A percentile compares a stretch with the other conserved stretches of the same genome.
Evolutionary conservation across 2,888 invertebrate genomes (phyloP).

Genomic region (Xestia sexstrigata): DNA sequence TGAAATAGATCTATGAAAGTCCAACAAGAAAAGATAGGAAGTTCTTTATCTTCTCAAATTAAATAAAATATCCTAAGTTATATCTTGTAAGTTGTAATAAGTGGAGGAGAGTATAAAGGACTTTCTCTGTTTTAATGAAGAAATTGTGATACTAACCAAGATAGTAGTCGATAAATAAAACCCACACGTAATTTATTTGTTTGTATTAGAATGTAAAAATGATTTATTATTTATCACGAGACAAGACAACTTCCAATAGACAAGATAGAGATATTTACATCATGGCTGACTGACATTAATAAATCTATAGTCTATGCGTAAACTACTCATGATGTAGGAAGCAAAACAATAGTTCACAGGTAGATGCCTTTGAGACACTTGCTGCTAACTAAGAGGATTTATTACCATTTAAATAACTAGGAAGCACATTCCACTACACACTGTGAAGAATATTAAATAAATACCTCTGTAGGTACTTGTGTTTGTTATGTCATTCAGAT

Average conservation of each 20-base stretch:
- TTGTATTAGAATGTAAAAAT: neutral
- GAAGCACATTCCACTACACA: constrained; percentile 55
- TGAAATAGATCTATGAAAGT: neutral
- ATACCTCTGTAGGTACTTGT: constrained; percentile 14
- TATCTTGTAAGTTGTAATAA: neutral
- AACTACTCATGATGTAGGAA: constrained; percentile 61
- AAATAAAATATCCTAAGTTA: neutral
- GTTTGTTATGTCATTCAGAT: constrained; percentile 44
- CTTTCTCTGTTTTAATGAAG: neutral
- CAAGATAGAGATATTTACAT: constrained; percentile 14
- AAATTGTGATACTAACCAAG: neutral
- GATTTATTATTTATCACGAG: neutral
- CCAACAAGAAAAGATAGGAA: neutral
- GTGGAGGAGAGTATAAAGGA: neutral
- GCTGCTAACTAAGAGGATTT: constrained; percentile 51
- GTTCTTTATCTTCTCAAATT: neutral
- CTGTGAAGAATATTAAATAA: constrained; percentile 48
- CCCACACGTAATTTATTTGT: constrained; percentile 2
- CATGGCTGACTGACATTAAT: constrained; percentile 14
- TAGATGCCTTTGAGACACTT: constrained; percentile 50
- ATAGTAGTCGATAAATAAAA: constrained; percentile 10
- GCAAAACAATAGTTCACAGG: constrained; percentile 53
- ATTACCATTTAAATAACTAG: constrained; percentile 57
- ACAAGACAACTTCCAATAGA: constrained; percentile 5
- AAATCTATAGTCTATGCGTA: constrained; percentile 44